Evolutionary conservation across 2,888 invertebrate species (phyloP), one percentile per base, ranked within the genome.

Genomic region (Megalurothrips usitatus): DNA sequence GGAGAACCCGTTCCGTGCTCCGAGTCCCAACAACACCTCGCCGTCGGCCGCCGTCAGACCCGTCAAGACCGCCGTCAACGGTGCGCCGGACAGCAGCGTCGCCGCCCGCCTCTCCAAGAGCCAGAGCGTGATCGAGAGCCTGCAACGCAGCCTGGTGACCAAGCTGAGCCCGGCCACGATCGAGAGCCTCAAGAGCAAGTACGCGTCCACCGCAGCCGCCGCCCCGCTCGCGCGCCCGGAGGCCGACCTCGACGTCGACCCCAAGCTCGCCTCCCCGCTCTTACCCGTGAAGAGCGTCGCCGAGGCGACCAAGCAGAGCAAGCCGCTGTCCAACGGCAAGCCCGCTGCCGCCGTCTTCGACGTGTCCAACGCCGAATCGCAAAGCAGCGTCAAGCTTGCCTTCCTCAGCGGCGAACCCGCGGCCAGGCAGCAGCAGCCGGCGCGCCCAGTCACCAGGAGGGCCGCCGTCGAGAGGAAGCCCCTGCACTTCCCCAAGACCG

Each of bases 121-220:
- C 43, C 82, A 82, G 75, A 78, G 80, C 12, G 58, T 81, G 49
- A 82, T 83, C 26, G 83, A 82, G 68, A 79, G 79, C 19, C 81
- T 83, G 47, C 83, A 83, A 79, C 79, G 81, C 26, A 83, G 79
- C 52, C 81, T 83, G 14, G 79, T 81, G 10, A 81, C 83, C 17
- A 80, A 81, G 52, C 80, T 81, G 28, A 82, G 81, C 48, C 26
- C 80, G 19, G 80, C 81, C 79, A 81, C 82, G 12, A 81, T 81
- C n/a, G 81, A 82, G 79, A 28, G 82, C 6, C 81, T 81, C 14
- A 80, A 80, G 78, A 75, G 68, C 68, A 75, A 75, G 68, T 75
- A 75, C 68, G 68, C 68, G 11, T n/a, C 68, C 68, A 75, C 68
- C 68, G 68, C 68, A 10, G 23, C 68, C 23, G 23, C 26, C 68